A percentile compares a stretch with the other conserved stretches of the same genome.
phyloP scores from a whole-genome alignment of 2,113 vertebrate genomes.

The Myotis yumanensis region DNA sequence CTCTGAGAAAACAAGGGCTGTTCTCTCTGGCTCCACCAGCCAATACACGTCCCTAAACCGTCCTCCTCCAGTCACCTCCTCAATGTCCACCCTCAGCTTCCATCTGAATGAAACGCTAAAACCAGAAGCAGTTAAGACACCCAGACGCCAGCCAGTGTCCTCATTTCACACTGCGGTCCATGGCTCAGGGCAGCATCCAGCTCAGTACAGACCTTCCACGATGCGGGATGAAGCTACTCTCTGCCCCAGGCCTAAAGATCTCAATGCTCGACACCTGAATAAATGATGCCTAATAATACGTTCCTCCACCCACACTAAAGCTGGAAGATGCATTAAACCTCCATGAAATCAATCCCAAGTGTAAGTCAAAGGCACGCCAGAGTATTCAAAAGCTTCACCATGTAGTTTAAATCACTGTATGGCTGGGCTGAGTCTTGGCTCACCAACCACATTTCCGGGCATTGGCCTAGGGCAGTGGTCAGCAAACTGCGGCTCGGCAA shows the following conservation, averaged over 20 bases:
- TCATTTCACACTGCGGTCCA: accelerated
- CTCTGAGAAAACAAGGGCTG: accelerated
- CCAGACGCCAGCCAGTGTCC: not conserved
- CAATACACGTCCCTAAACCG: no score
- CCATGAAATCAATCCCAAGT: no score
- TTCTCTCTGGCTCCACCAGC: not conserved
- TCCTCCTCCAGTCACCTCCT: not conserved
- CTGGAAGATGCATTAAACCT: not conserved
- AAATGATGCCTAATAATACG: accelerated
- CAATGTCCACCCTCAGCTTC: not conserved
- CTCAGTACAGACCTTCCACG: not conserved
- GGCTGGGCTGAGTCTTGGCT: not conserved
- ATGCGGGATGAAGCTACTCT: not conserved
- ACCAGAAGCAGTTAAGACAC: not conserved
- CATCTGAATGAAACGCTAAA: not conserved
- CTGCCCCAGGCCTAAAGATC: not conserved
- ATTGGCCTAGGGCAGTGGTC: no score
- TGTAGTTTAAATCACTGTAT: not conserved
- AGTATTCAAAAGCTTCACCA: accelerated
- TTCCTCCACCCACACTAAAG: not conserved
- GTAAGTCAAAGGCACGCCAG: not conserved
- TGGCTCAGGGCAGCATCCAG: not conserved
- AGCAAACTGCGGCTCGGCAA: no score
- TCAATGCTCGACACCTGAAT: not conserved
- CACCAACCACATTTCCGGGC: not conserved